Evolutionary conservation across 2,888 invertebrate species (phyloP).

Genomic region (Sipha maydis): DNA sequence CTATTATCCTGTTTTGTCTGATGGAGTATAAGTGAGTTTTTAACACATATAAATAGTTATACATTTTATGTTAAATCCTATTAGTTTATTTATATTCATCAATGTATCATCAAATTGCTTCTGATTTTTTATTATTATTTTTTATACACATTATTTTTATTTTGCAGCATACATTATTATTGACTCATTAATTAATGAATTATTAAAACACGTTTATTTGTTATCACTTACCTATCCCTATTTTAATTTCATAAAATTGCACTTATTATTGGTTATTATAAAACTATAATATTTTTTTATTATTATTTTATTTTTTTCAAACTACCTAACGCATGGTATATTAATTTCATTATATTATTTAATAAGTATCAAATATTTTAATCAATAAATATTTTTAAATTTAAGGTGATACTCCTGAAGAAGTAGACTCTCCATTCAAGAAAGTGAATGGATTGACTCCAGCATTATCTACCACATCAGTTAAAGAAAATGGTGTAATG

Average conservation of each 20-base stretch:
- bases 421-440: constrained; percentile 57
- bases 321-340: constrained; percentile 29
- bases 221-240: constrained; percentile 6
- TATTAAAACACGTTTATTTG: constrained; percentile 19
- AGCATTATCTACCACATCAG: constrained; percentile 25
- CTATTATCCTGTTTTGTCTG: constrained; percentile 20
- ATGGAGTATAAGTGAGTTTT: constrained; percentile 58
- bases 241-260: constrained; percentile 40
- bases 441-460: constrained; percentile 51
- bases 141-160: constrained; percentile 34
- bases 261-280: constrained; percentile 29
- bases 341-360: not conserved
- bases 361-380: not conserved
- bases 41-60: constrained; percentile 27
- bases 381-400: constrained; percentile 8
- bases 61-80: constrained; percentile 17
- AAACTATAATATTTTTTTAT: not conserved
- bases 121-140: constrained; percentile 47
- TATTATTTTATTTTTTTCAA: not conserved
- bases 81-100: constrained; percentile 8
- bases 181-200: not conserved
- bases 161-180: constrained; percentile 14
- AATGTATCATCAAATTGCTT: constrained; percentile 36
- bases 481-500: constrained; percentile 48
- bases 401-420: constrained; percentile 57